phyloP scores from a whole-genome alignment of 2,888 invertebrate genomes.

The Folsomia manolachei region DNA sequence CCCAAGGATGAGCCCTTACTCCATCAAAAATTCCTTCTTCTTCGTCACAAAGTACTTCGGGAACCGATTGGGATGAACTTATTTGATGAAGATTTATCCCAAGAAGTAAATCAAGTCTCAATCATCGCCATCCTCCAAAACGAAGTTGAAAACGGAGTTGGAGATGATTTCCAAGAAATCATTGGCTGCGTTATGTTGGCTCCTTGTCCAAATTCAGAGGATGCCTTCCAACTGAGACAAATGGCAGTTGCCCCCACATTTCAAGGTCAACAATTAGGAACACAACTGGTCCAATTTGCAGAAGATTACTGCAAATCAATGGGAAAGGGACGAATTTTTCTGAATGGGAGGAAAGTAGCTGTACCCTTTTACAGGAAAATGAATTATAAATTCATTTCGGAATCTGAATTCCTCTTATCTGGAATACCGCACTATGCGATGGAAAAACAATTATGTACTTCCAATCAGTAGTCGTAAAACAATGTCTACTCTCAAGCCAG shows the following conservation, averaged over 20 bases:
- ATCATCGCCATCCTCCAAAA: constrained; percentile 18
- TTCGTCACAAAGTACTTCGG: constrained; percentile 30
- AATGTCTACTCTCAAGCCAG: too few relatives aligned
- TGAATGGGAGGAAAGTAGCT: constrained; percentile 30
- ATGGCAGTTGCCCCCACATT: constrained; percentile 32
- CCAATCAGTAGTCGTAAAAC: too few relatives aligned
- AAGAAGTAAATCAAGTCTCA: constrained; percentile 27
- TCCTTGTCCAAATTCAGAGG: constrained; percentile 19
- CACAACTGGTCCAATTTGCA: constrained; percentile 16
- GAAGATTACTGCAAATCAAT: constrained; percentile 20
- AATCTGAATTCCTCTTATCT: constrained; percentile 23
- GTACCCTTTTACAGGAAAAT: constrained; percentile 27
- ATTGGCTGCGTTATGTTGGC: constrained; percentile 28
- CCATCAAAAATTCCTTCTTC: constrained; percentile 27
- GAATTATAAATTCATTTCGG: constrained; percentile 15
- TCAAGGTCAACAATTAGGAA: constrained; percentile 30
- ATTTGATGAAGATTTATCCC: constrained; percentile 32
- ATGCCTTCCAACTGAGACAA: constrained; percentile 28
- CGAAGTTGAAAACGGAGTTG: neutral
- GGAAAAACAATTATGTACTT: constrained; percentile 32
- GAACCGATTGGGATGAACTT: constrained; percentile 31
- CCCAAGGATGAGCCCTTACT: constrained; percentile 11
- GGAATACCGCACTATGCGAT: constrained; percentile 32
- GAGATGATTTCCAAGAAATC: constrained; percentile 6
- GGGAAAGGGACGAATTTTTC: constrained; percentile 21